Conservation (phyloP, 2,113 vertebrate genomes). For the Eleginops maclovinus region DNA sequence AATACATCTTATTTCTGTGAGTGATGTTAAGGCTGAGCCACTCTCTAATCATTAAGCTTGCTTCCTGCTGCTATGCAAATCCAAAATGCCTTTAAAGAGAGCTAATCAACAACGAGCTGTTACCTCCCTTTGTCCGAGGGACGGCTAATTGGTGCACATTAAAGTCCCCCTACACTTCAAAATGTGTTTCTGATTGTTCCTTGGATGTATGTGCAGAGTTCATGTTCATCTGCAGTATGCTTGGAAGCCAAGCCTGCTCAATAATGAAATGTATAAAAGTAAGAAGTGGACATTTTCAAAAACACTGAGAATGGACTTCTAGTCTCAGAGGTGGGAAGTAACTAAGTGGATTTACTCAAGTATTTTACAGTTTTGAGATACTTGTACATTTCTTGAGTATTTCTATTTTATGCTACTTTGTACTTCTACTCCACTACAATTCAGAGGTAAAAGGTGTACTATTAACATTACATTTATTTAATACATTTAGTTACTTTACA, state of each 20-base stretch:
- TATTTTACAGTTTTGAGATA: too few relatives aligned
- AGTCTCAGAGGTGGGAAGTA: too few relatives aligned
- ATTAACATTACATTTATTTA: too few relatives aligned
- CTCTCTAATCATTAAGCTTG: slow-evolving; percentile 42
- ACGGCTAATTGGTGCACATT: slow-evolving; percentile 33
- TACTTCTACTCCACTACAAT: too few relatives aligned
- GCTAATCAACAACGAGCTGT: slow-evolving; percentile 57
- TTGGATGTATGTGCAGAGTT: background rate
- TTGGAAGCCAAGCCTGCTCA: background rate
- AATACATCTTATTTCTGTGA: slow-evolving; percentile 13
- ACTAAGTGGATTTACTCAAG: too few relatives aligned
- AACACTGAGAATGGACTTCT: too few relatives aligned
- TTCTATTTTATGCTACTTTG: too few relatives aligned
- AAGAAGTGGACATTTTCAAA: background rate
- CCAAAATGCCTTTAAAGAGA: slow-evolving; percentile 45
- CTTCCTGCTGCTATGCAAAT: slow-evolving; percentile 69
- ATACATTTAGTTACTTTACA: too few relatives aligned
- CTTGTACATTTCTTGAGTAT: too few relatives aligned
- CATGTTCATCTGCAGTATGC: too few relatives aligned
- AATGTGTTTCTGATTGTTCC: background rate
- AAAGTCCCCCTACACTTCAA: background rate
- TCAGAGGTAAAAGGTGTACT: too few relatives aligned
- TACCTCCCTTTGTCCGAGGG: slow-evolving; percentile 49
- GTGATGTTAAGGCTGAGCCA: slow-evolving; percentile 19
- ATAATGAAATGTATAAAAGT: background rate